phyloP scores from a whole-genome alignment of 2,888 invertebrate species.

The Lamellibrachia columna region DNA sequence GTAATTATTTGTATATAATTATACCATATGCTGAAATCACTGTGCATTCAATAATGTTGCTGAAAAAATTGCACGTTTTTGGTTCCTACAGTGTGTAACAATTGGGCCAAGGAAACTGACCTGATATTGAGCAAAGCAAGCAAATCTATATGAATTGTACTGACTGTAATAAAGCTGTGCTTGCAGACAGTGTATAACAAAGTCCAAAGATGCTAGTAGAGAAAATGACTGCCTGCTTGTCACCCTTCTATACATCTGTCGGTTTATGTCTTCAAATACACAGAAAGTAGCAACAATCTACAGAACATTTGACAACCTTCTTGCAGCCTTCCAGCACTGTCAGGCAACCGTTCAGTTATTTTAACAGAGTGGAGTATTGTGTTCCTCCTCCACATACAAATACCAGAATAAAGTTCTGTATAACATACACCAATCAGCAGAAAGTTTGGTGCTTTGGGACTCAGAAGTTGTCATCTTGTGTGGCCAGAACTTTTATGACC shows the following conservation, averaged over 20 bases:
- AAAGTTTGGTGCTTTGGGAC: not conserved
- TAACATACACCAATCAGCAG: not conserved
- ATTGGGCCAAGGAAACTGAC: no score
- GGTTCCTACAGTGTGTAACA: no score
- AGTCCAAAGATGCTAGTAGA: not conserved
- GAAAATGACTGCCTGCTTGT: not conserved
- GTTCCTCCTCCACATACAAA: no score
- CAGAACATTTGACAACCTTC: no score
- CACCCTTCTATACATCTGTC: not conserved
- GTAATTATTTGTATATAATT: not conserved
- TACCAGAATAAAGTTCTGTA: not conserved
- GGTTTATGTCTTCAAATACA: not conserved
- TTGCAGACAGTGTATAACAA: not conserved
- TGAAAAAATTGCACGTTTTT: no score
- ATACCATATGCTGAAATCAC: no score
- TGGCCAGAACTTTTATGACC: not conserved
- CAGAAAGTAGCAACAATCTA: no score
- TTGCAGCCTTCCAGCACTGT: no score
- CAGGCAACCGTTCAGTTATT: no score
- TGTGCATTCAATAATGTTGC: not conserved
- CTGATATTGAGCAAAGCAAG: no score
- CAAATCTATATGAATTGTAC: no score
- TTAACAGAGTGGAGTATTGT: no score
- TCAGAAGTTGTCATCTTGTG: not conserved
- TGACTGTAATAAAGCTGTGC: not conserved